Evolutionary conservation across 1,140 invertebrate species (phyloP).

Genomic region (Anastatus disparis): DNA sequence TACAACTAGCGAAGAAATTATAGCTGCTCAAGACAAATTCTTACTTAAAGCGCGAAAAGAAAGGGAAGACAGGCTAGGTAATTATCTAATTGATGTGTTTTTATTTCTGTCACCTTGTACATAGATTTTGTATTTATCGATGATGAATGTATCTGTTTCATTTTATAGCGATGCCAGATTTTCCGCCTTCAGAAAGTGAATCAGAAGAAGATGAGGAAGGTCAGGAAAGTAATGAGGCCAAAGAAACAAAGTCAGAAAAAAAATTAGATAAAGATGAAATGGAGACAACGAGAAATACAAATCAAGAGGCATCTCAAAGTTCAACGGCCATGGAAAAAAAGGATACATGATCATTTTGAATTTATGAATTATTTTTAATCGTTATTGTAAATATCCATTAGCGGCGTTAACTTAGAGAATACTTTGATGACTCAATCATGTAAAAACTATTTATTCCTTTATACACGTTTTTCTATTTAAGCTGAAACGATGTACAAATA

Average conservation of each 20-base stretch:
- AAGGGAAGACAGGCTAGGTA: slow-evolving; percentile 65
- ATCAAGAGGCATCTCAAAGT: background rate
- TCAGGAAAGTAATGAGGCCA: slow-evolving; percentile 35
- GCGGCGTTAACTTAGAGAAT: too few relatives aligned
- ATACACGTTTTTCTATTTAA: too few relatives aligned
- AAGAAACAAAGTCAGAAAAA: background rate
- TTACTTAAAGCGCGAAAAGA: slow-evolving; percentile 72
- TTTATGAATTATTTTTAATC: background rate
- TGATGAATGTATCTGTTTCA: slow-evolving; percentile 33
- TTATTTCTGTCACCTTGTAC: slow-evolving; percentile 12
- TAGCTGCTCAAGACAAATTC: slow-evolving; percentile 82
- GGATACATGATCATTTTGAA: background rate
- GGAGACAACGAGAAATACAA: background rate
- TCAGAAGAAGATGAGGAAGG: slow-evolving; percentile 45
- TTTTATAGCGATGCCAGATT: slow-evolving; percentile 57
- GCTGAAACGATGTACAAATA: too few relatives aligned
- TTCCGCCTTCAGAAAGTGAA: slow-evolving; percentile 61
- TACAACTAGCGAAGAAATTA: slow-evolving; percentile 80
- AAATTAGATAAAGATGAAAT: background rate
- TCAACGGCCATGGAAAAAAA: background rate
- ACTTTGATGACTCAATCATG: too few relatives aligned
- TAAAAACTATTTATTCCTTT: too few relatives aligned
- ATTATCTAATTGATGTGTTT: slow-evolving; percentile 30
- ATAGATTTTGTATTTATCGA: slow-evolving; percentile 22
- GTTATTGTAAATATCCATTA: slow-evolving; percentile 23